phyloP scores from a whole-genome alignment of 2,888 invertebrate genomes.

The Sialis fuliginosa region DNA sequence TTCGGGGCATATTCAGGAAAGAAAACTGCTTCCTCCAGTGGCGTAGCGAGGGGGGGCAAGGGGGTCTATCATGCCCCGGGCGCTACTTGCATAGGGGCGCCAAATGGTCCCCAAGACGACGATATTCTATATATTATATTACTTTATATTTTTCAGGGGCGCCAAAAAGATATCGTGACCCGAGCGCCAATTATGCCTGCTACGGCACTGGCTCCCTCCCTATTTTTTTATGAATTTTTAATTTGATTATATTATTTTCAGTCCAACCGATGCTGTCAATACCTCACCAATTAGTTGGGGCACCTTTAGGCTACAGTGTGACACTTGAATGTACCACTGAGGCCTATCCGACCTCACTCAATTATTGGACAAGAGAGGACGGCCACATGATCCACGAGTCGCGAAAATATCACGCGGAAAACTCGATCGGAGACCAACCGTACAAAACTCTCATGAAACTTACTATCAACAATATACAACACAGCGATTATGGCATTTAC shows the following conservation, averaged over 20 bases:
- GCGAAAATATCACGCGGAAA: slow-evolving; percentile 61
- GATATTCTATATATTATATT: no score
- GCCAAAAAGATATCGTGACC: no score
- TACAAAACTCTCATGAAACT: slow-evolving; percentile 82
- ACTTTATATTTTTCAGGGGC: no score
- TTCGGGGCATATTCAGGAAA: no score
- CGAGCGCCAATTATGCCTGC: no score
- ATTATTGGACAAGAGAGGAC: slow-evolving; percentile 79
- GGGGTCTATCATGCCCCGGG: no score
- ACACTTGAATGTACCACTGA: slow-evolving; percentile 80
- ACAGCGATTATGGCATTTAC: slow-evolving; percentile 70
- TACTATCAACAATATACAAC: slow-evolving; percentile 58
- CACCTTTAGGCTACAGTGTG: slow-evolving; percentile 64
- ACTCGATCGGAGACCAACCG: slow-evolving; percentile 44
- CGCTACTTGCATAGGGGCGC: no score
- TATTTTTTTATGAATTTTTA: slow-evolving; percentile 6
- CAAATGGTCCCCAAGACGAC: no score
- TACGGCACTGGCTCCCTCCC: no score
- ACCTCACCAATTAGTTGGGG: slow-evolving; percentile 77
- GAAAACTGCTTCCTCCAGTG: no score
- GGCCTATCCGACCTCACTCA: slow-evolving; percentile 78
- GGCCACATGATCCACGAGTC: slow-evolving; percentile 81
- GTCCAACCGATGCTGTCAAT: slow-evolving; percentile 88
- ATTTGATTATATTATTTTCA: slow-evolving; percentile 24
- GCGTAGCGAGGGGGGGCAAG: no score